Conservation (phyloP, 2,888 invertebrate genomes). For the Lissonota sp. region DNA sequence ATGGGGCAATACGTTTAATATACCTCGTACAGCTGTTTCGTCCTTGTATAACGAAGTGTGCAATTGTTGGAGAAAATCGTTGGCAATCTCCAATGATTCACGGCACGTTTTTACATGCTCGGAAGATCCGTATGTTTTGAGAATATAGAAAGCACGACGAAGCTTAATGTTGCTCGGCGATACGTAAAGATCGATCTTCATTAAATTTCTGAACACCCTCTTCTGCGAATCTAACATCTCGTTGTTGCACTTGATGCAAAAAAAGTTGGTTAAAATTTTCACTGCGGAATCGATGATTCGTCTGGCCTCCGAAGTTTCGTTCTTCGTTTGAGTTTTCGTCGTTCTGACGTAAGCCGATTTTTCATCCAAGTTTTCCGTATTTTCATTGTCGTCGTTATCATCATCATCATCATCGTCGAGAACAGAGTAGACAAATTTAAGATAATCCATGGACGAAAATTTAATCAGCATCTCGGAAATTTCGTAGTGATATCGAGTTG, state of each 20-base stretch:
- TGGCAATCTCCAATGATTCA: constrained; percentile 73
- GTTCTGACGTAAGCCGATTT: background rate
- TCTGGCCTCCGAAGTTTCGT: constrained; percentile 58
- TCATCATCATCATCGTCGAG: constrained; percentile 67
- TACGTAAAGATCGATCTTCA: constrained; percentile 74
- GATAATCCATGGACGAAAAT: constrained; percentile 62
- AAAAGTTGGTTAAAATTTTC: constrained; percentile 73
- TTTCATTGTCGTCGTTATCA: constrained; percentile 27
- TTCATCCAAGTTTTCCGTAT: constrained; percentile 10
- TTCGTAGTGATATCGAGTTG: constrained; percentile 66
- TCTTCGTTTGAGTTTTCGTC: background rate
- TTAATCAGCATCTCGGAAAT: constrained; percentile 71
- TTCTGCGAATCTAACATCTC: constrained; percentile 68
- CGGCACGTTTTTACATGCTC: constrained; percentile 70
- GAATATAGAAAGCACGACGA: constrained; percentile 77
- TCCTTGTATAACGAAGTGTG: constrained; percentile 77
- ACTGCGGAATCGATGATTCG: constrained; percentile 72
- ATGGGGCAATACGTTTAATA: constrained; percentile 80
- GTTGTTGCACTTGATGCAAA: constrained; percentile 67
- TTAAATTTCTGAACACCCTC: constrained; percentile 72
- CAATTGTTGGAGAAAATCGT: constrained; percentile 76
- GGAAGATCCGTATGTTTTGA: constrained; percentile 76
- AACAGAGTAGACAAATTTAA: constrained; percentile 67
- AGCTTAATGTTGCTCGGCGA: constrained; percentile 69
- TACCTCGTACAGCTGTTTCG: constrained; percentile 75